Evolutionary conservation across 2,888 invertebrate species (phyloP).

Genomic region (Aethes cnicana): DNA sequence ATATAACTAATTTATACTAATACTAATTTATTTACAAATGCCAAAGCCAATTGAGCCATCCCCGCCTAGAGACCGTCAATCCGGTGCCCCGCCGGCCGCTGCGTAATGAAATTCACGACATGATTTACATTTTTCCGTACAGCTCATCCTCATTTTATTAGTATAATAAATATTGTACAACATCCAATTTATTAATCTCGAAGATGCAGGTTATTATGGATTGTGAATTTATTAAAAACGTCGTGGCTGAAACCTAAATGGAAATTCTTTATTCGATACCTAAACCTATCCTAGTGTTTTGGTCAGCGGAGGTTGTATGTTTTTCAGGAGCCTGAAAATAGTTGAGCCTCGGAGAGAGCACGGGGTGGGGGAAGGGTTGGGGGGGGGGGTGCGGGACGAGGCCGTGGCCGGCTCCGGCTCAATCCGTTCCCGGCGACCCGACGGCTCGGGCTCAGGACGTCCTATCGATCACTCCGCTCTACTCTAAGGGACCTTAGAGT

Average conservation of each 20-base stretch:
- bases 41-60: neutral
- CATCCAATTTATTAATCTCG: neutral
- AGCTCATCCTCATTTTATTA: constrained; percentile 3
- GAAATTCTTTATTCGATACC: neutral
- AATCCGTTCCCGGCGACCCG: constrained; percentile 11
- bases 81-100: neutral
- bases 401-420: constrained; percentile 12
- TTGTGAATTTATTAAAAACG: neutral
- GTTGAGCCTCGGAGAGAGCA: neutral
- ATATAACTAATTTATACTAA: too few relatives aligned
- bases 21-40: too few relatives aligned
- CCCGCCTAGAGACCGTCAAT: neutral
- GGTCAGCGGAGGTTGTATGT: neutral
- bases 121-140: constrained; percentile 4
- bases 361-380: neutral
- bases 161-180: neutral
- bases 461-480: neutral
- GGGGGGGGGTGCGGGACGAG: constrained; percentile 2
- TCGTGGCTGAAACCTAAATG: neutral
- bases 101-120: constrained; percentile 6
- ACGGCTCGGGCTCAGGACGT: neutral
- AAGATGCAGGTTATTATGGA: neutral
- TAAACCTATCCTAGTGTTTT: neutral
- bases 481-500: neutral
- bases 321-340: neutral